Conservation (phyloP, 2,888 invertebrate species). For the Epinotia brunnichana region DNA sequence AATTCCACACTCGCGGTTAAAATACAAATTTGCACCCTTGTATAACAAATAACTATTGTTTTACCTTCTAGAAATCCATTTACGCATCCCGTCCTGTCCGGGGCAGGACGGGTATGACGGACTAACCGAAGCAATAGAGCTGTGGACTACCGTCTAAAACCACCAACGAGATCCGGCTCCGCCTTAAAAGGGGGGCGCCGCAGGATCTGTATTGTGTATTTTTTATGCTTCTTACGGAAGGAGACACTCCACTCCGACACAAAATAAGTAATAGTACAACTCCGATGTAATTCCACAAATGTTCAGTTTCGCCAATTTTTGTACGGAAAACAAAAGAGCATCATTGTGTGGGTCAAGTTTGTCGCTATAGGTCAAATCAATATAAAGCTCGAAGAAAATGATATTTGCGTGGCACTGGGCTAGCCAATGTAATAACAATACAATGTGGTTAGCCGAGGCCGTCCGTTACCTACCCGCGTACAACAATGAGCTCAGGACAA, state of each 20-base stretch:
- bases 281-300: not conserved
- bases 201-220: too few relatives aligned
- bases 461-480: conserved; percentile 19
- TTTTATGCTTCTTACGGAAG: not conserved
- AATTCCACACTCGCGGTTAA: too few relatives aligned
- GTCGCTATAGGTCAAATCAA: conserved; percentile 8
- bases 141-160: too few relatives aligned
- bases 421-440: conserved; percentile 34
- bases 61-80: too few relatives aligned
- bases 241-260: not conserved
- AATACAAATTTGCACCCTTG: too few relatives aligned
- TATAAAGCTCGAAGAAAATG: conserved; percentile 7
- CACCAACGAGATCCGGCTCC: too few relatives aligned
- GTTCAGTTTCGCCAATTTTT: not conserved
- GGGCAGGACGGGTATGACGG: too few relatives aligned
- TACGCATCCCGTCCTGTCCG: too few relatives aligned
- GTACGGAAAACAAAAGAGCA: not conserved
- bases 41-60: too few relatives aligned
- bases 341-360: conserved; percentile 10
- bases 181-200: too few relatives aligned
- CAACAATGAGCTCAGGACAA: conserved; percentile 37
- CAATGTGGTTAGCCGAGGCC: conserved; percentile 31
- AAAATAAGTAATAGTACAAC: too few relatives aligned
- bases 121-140: too few relatives aligned
- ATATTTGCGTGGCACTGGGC: conserved; percentile 18